Evolutionary conservation across 2,888 invertebrate species (phyloP).

Genomic region (Trissolcus brochymenae): DNA sequence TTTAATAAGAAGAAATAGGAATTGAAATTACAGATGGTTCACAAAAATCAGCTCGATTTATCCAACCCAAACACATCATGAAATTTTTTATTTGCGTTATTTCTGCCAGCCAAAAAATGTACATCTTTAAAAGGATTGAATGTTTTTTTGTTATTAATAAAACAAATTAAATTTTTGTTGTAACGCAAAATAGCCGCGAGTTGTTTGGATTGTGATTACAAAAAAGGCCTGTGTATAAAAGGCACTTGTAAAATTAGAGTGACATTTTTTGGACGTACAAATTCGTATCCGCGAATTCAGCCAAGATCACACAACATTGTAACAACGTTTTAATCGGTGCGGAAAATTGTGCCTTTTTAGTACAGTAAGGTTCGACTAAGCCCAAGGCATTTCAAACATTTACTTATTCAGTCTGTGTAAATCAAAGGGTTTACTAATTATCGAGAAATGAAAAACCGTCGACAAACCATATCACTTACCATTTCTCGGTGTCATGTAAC

Average conservation of each 20-base stretch:
- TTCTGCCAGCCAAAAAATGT: no score
- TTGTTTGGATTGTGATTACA: not conserved
- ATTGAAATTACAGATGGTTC: slow-evolving; percentile 15
- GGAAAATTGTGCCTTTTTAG: slow-evolving; percentile 76
- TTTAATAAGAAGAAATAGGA: slow-evolving; percentile 23
- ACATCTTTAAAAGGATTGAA: no score
- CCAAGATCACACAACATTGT: slow-evolving; percentile 59
- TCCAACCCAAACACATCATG: not conserved
- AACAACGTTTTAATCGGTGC: slow-evolving; percentile 71
- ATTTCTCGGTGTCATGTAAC: slow-evolving; percentile 23
- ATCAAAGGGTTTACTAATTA: slow-evolving; percentile 52
- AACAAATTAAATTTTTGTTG: slow-evolving; percentile 1
- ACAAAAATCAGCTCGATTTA: not conserved
- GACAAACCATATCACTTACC: slow-evolving; percentile 40
- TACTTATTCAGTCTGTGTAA: slow-evolving; percentile 59
- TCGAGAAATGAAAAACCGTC: slow-evolving; percentile 47
- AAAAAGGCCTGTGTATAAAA: slow-evolving; percentile 15
- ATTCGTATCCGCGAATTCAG: slow-evolving; percentile 30
- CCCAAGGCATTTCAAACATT: slow-evolving; percentile 62
- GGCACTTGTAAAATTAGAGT: slow-evolving; percentile 23
- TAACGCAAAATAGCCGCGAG: not conserved
- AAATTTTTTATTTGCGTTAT: no score
- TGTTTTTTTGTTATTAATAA: no score
- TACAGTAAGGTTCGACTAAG: slow-evolving; percentile 74
- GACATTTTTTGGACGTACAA: slow-evolving; percentile 40